Percentiles rank a stretch among this genome's conserved stretches.
Evolutionary conservation across 2,797 vertebrate species (phyloP).

Genomic region (Crocodylus rhombifer): DNA sequence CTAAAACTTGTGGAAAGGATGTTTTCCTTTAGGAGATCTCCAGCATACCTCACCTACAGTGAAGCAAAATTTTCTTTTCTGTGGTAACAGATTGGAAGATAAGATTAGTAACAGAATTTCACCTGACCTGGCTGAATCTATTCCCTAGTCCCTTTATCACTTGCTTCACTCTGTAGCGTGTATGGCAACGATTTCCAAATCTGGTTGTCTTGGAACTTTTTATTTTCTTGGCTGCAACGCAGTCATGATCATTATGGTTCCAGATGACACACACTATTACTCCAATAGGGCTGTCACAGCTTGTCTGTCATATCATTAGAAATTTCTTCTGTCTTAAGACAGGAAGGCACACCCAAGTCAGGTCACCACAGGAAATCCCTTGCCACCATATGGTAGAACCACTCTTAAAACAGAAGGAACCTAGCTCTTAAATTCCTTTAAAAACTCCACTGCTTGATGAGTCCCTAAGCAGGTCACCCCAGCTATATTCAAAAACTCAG

Average conservation of each 20-base stretch:
- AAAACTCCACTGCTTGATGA: neutral
- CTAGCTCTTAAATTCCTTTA: neutral
- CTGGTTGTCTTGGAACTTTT: neutral
- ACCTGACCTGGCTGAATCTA: too few species aligned
- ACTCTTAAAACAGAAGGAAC: neutral
- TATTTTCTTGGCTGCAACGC: neutral
- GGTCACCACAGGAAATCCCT: neutral
- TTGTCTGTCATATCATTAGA: neutral
- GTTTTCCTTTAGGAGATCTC: neutral
- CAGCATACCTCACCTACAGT: neutral
- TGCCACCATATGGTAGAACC: neutral
- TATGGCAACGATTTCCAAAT: neutral
- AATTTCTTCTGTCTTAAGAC: neutral
- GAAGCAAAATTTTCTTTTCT: neutral
- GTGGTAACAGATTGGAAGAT: too few species aligned
- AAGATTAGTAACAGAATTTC: too few species aligned
- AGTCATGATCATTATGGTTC: neutral
- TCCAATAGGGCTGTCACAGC: neutral
- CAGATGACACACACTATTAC: neutral
- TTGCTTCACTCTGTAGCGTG: neutral
- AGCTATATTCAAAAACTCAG: neutral
- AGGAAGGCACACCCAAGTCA: neutral
- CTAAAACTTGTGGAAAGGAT: too few species aligned
- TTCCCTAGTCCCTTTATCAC: neutral
- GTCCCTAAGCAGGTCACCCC: too few species aligned